Base-by-base conservation (phyloP, 2,797 vertebrate genomes). In the Gobionotothen gibberifrons region DNA sequence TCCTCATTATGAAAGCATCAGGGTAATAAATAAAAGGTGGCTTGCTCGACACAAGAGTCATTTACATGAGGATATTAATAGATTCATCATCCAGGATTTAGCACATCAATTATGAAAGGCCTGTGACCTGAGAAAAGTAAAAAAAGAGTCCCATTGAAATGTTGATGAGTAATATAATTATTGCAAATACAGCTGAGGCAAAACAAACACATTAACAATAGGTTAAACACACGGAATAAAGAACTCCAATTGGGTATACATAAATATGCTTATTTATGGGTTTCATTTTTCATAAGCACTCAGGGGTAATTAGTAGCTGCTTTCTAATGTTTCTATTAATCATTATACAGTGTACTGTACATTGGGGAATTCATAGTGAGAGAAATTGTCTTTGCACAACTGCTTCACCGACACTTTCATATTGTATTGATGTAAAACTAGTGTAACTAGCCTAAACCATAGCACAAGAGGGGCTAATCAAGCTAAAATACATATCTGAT, bases 21-120 rank as follows among this genome's bases (percentile, higher is more conserved):
- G 74, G 79, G 87, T 94, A 86, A 94, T 92, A 85, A 90, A 94
- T 92, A 89, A 72, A 82, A 36, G 71, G 81, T 80, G 79, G 76
- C 90, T 89, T 82, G 81, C 84, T 70, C 46, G 70, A 89, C 85
- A 88, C 82, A 39, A 66, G 91, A 91, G 83, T 89, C 87, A 94
- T 93, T 92, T 89, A 87, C 88, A 87, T 53, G 71, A 83, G 81
- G 86, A 89, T 93, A 93, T 93, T 93, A 93, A 94, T 93, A 93
- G 90, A 90, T 89, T 89, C 82, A 88, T 89, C 91, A 90, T 75
- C 76, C 71, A 4, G 76, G 84, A 83, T 91, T 85, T 88, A 86
- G 76, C 82, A 78, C 89, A 90, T 91, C 90, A 91, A 92, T 93
- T 93, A 93, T 87, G 77, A 91, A 89, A 87, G 70, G 81, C 76